phyloP scores from a whole-genome alignment of 2,797 vertebrate genomes.

The Neopelma chrysocephalum region DNA sequence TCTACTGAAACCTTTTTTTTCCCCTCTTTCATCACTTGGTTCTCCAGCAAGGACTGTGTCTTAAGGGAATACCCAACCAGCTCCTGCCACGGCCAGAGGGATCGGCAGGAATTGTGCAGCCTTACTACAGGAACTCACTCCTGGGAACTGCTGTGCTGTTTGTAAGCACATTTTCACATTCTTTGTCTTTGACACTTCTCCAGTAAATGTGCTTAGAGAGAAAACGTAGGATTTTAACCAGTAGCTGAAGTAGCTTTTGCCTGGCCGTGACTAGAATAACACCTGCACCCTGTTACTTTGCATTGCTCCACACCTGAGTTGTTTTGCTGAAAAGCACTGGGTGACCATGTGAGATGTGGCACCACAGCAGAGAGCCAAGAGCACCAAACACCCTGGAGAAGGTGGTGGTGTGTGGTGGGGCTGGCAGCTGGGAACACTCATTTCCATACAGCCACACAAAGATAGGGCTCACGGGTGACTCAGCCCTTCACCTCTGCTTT shows the following conservation, averaged over 20 bases:
- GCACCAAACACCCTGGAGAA: background rate
- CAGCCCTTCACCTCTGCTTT: background rate
- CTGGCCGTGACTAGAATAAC: background rate
- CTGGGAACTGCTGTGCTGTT: background rate
- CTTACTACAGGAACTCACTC: background rate
- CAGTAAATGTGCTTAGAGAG: background rate
- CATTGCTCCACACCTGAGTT: background rate
- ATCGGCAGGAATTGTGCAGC: background rate
- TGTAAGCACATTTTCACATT: background rate
- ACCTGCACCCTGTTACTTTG: rapidly evolving
- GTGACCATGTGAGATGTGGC: background rate
- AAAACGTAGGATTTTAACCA: slow-evolving; percentile 6
- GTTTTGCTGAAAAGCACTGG: background rate
- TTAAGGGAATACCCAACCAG: background rate
- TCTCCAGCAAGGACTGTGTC: background rate
- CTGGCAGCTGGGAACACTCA: rapidly evolving
- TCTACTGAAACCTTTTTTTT: background rate
- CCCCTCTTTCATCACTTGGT: background rate
- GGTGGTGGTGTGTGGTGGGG: background rate
- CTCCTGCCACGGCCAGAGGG: background rate
- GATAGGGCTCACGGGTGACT: rapidly evolving
- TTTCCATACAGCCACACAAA: background rate
- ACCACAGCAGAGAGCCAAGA: background rate
- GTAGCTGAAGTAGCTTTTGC: background rate
- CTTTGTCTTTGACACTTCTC: background rate